Conservation (phyloP, 2,113 vertebrate genomes). For the Anhinga anhinga region DNA sequence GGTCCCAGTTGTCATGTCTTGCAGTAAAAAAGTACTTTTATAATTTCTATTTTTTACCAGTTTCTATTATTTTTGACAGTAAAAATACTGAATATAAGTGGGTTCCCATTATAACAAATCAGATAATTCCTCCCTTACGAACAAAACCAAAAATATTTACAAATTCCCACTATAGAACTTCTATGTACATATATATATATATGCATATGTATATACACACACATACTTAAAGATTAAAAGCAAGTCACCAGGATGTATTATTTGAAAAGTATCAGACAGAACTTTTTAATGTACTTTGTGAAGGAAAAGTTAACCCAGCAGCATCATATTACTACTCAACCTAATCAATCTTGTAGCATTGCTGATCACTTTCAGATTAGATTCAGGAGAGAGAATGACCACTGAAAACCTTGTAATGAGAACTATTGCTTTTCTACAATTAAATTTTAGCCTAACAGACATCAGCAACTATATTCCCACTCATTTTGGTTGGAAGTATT, state of each 20-base stretch:
- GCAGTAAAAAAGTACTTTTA: not conserved
- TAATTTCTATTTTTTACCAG: not conserved
- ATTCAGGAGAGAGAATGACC: not conserved
- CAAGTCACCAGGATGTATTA: not conserved
- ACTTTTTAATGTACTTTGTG: not conserved
- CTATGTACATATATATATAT: not conserved
- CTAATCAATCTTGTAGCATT: not conserved
- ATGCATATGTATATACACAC: not conserved
- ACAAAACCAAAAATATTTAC: not conserved
- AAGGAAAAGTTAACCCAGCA: not conserved
- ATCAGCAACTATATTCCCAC: not conserved
- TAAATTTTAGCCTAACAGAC: not conserved
- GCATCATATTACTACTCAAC: not conserved
- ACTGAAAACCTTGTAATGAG: not conserved
- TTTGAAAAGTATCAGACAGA: not conserved
- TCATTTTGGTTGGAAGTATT: not conserved
- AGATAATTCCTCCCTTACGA: not conserved
- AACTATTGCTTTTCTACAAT: not conserved
- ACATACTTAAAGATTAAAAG: not conserved
- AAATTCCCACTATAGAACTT: not conserved
- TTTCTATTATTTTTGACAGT: not conserved
- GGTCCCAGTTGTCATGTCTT: not conserved
- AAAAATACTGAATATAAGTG: not conserved
- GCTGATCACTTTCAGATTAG: constrained; percentile 13
- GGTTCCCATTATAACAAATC: not conserved